Conservation (phyloP, 2,888 invertebrate species). For the Peribatodes rhomboidaria region DNA sequence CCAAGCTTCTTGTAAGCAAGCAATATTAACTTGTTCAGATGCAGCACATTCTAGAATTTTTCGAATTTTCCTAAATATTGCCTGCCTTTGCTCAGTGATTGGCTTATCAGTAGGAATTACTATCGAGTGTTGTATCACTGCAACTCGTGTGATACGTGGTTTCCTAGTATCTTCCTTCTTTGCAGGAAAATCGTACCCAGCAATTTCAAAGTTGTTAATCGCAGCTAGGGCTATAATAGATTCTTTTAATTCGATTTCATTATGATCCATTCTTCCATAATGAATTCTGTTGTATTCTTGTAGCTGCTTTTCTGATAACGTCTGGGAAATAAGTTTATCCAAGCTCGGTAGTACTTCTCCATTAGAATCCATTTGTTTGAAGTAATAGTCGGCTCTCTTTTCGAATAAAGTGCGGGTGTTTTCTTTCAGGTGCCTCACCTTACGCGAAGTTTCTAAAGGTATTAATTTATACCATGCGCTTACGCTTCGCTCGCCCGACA, state of each 20-base stretch:
- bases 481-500: no score
- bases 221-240: slow-evolving; percentile 78
- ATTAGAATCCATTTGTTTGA: slow-evolving; percentile 2
- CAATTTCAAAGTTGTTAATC: slow-evolving; percentile 90
- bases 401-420: no score
- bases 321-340: slow-evolving; percentile 64
- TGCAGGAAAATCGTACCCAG: slow-evolving; percentile 91
- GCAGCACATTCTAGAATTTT: slow-evolving; percentile 93
- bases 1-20: slow-evolving; percentile 99
- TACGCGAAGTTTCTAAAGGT: no score
- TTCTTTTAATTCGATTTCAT: slow-evolving; percentile 81
- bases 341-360: slow-evolving; percentile 60
- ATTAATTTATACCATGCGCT: no score
- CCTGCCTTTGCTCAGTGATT: slow-evolving; percentile 91
- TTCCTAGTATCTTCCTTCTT: slow-evolving; percentile 89
- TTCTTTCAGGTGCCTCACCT: no score
- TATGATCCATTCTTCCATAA: slow-evolving; percentile 90
- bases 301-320: slow-evolving; percentile 80
- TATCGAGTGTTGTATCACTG: slow-evolving; percentile 95
- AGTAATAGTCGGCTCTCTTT: no score
- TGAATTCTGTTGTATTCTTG: slow-evolving; percentile 90
- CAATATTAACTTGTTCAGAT: slow-evolving; percentile 92
- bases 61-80: slow-evolving; percentile 91
- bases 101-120: slow-evolving; percentile 91
- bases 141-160: slow-evolving; percentile 92